Evolutionary conservation across 2,888 invertebrate genomes (phyloP), one percentile per base, ranked within the genome.

Genomic region (Trissolcus japonicus): DNA sequence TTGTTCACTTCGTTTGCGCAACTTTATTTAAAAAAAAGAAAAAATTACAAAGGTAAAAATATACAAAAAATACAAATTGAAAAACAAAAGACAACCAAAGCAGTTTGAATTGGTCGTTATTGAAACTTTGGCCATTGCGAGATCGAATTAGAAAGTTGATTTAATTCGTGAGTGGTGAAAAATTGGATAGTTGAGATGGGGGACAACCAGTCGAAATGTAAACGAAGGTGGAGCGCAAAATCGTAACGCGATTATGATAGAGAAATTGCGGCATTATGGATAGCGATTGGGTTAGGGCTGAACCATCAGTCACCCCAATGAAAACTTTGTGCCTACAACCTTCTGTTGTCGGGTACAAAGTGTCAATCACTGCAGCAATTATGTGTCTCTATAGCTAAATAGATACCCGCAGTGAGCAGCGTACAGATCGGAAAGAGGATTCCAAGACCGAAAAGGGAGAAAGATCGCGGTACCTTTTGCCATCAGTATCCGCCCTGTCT

Each of bases 181-280:
- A 35, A 35, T 35, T 35, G 35, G 35, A 35, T 35, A 35, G 35
- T 35, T 35, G 35, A 35, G 35, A 35, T 35, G 35, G 35, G 29
- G 35, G 35, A 35, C 35, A 35, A 61, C 60, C 56, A n/a, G 59
- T 48, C 41, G 53, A 35, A 59, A 60, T 57, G 62, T 69, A 62
- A 69, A 69, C 74, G 74, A 80, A 80, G 81, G 80, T 78, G 80
- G 78, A 80, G 65, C 69, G 76, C 78, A 72, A 80, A 75, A 79
- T 71, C 81, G 86, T 87, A 87, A 87, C 85, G 79, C 79, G 86
- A 87, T 87, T 88, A 88, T 83, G 84, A 83, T 84, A 81, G 82
- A 87, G 88, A 87, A 88, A 88, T 88, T 87, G 88, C 87, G 83
- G 87, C 87, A 87, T 88, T 88, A 88, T 87, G 84, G 87, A 83